Base-by-base conservation (phyloP, 2,113 vertebrate genomes). In the Rhea americana region DNA sequence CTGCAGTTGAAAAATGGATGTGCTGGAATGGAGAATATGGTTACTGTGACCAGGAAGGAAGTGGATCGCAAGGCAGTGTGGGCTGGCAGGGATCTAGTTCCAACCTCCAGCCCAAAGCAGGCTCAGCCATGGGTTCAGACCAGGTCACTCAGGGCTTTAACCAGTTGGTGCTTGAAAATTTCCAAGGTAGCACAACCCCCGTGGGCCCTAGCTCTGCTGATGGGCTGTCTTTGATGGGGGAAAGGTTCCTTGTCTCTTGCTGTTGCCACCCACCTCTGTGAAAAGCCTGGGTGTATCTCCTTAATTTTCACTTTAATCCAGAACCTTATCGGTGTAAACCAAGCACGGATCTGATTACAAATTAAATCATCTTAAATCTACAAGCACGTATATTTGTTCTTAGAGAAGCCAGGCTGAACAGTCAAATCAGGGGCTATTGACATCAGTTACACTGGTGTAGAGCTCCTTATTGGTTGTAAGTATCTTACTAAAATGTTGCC, bases 201-300 rank as follows among this genome's bases (percentile, higher is more conserved):
- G 12, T 35, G n/a, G 39, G 35, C 39, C 7, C 11, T 7, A 66
- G 39, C 10, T 7, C 19, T 10, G 7, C 6, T 2, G 2, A 24
- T 56, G 50, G 6, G 3, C 5, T 58, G 6, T 32, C 32, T 32
- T 13, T 56, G 14, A 2, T 7, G 21, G 30, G 3, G 8, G 24
- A 30, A 35, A 72, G 30, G 4, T 28, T 63, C 82, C 41, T 80
- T 48, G 15, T 24, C 24, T 48, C 53, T 39, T 0, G 0, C 9
- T 1, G 11, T 66, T 8, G 4, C 15, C 24, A 3, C 0, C 0
- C 14, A 5, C 5, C 0, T 1, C 32, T 58, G 11, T 30, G 59
- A n/a, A 50, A 24, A 61, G 18, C 45, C 15, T 0, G 0, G 9
- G 22, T 66, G 37, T 1, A 1, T 22, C 11, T 72, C 5, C 8